A percentile compares a stretch with the other conserved stretches of the same genome.
Evolutionary conservation across 1,140 invertebrate species (phyloP).

Genomic region (Lordiphosa mommai): DNA sequence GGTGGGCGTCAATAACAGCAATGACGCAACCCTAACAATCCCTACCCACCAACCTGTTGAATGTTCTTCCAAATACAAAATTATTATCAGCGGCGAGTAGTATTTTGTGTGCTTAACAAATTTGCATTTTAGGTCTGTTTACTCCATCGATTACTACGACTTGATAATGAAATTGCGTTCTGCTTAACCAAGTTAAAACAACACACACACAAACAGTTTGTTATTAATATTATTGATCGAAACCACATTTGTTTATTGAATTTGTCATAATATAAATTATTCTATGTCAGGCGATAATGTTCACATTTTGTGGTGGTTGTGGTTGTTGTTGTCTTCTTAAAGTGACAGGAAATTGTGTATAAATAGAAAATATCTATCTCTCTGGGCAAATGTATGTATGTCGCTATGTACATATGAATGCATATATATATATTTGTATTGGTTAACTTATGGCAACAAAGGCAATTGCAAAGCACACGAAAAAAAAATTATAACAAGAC

Average conservation of each 20-base stretch:
- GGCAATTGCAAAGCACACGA: background rate
- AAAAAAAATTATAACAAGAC: background rate
- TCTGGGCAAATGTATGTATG: background rate
- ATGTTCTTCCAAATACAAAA: background rate
- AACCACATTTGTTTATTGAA: constrained; percentile 20
- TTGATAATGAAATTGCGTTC: constrained; percentile 10
- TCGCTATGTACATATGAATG: background rate
- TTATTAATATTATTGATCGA: background rate
- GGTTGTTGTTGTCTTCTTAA: constrained; percentile 5
- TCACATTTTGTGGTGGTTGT: constrained; percentile 6
- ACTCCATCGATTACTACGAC: constrained; percentile 4
- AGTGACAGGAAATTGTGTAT: constrained; percentile 9
- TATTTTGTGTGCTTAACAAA: constrained; percentile 23
- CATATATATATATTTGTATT: background rate
- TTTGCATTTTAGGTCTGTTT: constrained; percentile 25
- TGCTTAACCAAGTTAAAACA: no score
- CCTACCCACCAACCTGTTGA: background rate
- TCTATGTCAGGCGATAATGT: constrained; percentile 13
- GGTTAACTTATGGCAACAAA: background rate
- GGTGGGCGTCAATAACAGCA: background rate
- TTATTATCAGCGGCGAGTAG: background rate
- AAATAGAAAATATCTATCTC: constrained; percentile 14
- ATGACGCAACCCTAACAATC: background rate
- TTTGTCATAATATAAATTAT: constrained; percentile 11
- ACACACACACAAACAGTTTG: background rate